These are phyloP conservation scores for Ecliptopera silaceata DNA, from an alignment of 2,888 invertebrate species.

Conservation along the genomic window DNA sequence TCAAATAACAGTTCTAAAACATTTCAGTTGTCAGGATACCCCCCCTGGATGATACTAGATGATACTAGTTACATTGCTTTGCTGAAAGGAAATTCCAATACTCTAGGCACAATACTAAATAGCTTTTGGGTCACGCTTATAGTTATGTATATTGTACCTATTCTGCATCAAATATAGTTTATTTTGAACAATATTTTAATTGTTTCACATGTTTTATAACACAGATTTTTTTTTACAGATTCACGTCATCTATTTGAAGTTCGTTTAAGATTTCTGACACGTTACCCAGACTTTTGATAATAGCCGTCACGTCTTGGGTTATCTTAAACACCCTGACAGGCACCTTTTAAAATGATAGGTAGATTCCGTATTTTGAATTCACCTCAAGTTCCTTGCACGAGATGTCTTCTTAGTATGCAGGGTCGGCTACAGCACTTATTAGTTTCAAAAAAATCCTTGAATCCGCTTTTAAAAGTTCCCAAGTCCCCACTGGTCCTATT, in stretches of 20 bases:
- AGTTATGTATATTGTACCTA: too few relatives aligned
- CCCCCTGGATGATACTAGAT: too few relatives aligned
- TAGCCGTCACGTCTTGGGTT: conserved; percentile 61
- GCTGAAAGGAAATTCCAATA: too few relatives aligned
- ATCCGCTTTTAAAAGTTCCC: conserved; percentile 65
- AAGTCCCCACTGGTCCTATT: conserved; percentile 64
- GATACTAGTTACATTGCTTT: too few relatives aligned
- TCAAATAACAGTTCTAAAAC: too few relatives aligned
- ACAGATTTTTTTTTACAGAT: too few relatives aligned
- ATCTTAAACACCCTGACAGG: conserved; percentile 62
- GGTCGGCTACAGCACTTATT: conserved; percentile 73
- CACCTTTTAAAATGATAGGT: conserved; percentile 66
- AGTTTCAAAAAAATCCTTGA: conserved; percentile 78
- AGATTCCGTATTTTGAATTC: conserved; percentile 74
- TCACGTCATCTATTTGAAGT: conserved; percentile 35
- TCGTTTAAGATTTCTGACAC: conserved; percentile 50
- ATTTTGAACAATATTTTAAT: too few relatives aligned
- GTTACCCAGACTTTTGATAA: conserved; percentile 54
- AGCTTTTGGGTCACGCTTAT: too few relatives aligned
- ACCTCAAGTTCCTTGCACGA: conserved; percentile 69
- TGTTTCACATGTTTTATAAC: too few relatives aligned
- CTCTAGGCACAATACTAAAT: too few relatives aligned
- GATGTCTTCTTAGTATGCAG: conserved; percentile 77
- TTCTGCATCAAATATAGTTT: too few relatives aligned
- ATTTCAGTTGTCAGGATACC: too few relatives aligned